A percentile compares a stretch with the other conserved stretches of the same genome.
Evolutionary conservation across 2,888 invertebrate genomes (phyloP).

Genomic region (Amphimallon solstitiale): DNA sequence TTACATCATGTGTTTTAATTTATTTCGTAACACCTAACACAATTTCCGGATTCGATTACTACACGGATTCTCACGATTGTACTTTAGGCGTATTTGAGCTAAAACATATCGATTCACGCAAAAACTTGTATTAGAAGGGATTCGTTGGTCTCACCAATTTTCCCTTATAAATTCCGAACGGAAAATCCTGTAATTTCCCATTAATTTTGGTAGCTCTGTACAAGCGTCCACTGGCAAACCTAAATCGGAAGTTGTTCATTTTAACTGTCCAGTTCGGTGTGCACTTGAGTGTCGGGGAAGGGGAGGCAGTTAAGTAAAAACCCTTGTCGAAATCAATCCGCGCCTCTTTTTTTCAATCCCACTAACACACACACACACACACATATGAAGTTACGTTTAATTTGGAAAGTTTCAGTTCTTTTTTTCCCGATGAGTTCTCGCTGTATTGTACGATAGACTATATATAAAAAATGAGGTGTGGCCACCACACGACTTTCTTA

Average conservation of each 20-base stretch:
- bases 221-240: constrained; percentile 7
- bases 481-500: too few relatives aligned
- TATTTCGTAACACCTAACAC: too few relatives aligned
- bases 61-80: too few relatives aligned
- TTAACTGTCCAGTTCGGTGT: constrained; percentile 14
- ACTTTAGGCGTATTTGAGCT: too few relatives aligned
- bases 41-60: too few relatives aligned
- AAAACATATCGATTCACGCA: too few relatives aligned
- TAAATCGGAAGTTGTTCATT: constrained; percentile 28
- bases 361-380: constrained; percentile 14
- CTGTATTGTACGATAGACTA: not conserved
- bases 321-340: constrained; percentile 44
- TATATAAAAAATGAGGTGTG: too few relatives aligned
- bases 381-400: constrained; percentile 16
- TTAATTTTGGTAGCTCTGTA: constrained; percentile 3
- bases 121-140: not conserved
- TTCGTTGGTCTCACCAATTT: not conserved
- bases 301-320: constrained; percentile 38
- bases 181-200: constrained; percentile 22
- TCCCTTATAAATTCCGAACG: constrained; percentile 5
- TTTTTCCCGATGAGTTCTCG: constrained; percentile 17
- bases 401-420: constrained; percentile 4
- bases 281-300: not conserved
- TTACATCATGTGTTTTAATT: too few relatives aligned
- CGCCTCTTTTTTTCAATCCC: constrained; percentile 28